Conservation (phyloP, 2,888 invertebrate genomes). For the Anthrax anthrax region DNA sequence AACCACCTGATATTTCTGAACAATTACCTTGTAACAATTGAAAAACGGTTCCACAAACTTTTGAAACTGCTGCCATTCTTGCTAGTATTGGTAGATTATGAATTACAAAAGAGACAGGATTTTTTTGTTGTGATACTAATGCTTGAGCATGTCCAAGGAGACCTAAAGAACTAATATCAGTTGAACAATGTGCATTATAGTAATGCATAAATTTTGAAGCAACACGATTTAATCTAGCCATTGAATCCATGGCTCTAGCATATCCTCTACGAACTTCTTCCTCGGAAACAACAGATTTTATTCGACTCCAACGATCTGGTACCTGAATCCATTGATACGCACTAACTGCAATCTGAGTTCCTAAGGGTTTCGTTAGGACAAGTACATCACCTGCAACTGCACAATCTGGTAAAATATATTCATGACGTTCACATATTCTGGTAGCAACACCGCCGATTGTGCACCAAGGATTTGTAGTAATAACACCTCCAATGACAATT, state of each 20-base stretch:
- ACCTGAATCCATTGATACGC: slow-evolving; percentile 70
- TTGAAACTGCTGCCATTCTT: slow-evolving; percentile 63
- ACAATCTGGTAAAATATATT: slow-evolving; percentile 67
- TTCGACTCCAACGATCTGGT: slow-evolving; percentile 50
- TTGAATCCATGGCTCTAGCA: slow-evolving; percentile 53
- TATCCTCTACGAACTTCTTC: slow-evolving; percentile 63
- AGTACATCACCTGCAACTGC: slow-evolving; percentile 66
- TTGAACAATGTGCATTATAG: slow-evolving; percentile 68
- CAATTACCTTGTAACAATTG: slow-evolving; percentile 60
- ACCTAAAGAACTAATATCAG: slow-evolving; percentile 70
- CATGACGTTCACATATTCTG: slow-evolving; percentile 62
- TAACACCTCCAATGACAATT: slow-evolving; percentile 66
- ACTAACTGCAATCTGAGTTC: slow-evolving; percentile 34
- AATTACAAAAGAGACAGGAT: slow-evolving; percentile 63
- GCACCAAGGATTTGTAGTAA: slow-evolving; percentile 74
- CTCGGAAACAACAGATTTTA: slow-evolving; percentile 56
- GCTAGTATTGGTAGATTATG: slow-evolving; percentile 67
- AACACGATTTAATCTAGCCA: slow-evolving; percentile 37
- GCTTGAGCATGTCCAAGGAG: slow-evolving; percentile 63
- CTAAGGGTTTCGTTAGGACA: slow-evolving; percentile 65
- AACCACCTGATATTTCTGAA: slow-evolving; percentile 64
- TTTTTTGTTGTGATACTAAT: slow-evolving; percentile 61
- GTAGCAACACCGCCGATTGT: slow-evolving; percentile 74
- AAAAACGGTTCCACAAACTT: slow-evolving; percentile 64
- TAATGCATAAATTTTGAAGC: slow-evolving; percentile 67